Base-by-base conservation (phyloP, 2,888 invertebrate genomes). In the Onchidella celtica region DNA sequence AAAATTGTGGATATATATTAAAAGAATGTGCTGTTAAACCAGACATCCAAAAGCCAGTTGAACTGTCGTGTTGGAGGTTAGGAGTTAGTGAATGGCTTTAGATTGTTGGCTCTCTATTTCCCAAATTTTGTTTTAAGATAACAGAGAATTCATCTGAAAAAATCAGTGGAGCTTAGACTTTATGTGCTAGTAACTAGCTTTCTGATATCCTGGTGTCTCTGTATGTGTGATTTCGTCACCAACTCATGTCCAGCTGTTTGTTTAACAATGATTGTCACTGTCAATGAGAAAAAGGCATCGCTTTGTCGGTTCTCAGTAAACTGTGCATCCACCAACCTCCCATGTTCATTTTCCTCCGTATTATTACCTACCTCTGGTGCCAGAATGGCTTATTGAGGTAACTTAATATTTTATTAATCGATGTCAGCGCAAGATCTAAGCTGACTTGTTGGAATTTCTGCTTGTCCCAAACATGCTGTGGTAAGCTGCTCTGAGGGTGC, bases 361-460 rank as follows among this genome's bases (percentile, higher is more conserved):
- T 63, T n/a, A 27, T 55, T 3, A 66, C 66, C n/a, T 21, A 27
- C 61, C 63, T 47, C 21, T 4, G 14, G 3, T 63, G 40, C 63
- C 38, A 1, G 9, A 27, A n/a, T 21, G 77, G 55, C 24, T 34
- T 4, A 32, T 36, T 21, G 36, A n/a, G 77, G 32, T 2, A 68
- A 24, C 4, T 55, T 55, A 27, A 21, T 24, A 40, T 27, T 70
- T 70, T 70, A 21, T 59, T 27, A 3, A 65, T 32, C 63, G 47
- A 40, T 32, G 14, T 72, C 79, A 79, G 79, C 79, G 79, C 55
- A 79, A 79, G 72, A 79, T 79, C 79, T 73, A 79, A 79, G 79
- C 79, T 79, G 79, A 79, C 29, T 73, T 40, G 21, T 3, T 55
- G n/a, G 9, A 47, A 63, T n/a, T n/a, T n/a, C 72, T 79, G 79